These are phyloP conservation scores for Scomber scombrus DNA, from an alignment of 2,113 vertebrate species.

Conservation along the genomic window DNA sequence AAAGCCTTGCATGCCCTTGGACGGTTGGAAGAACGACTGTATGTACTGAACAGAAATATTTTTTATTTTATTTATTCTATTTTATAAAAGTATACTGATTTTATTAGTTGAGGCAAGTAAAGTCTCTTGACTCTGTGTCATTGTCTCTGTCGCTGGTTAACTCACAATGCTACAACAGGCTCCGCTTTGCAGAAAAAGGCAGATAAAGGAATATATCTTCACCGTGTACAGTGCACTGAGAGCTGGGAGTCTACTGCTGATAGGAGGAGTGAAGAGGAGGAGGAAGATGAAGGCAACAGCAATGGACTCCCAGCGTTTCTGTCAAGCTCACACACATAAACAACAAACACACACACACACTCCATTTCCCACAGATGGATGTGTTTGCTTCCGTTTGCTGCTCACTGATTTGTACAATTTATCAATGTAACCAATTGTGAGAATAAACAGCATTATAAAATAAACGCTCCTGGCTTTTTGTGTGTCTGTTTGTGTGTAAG, in stretches of 20 bases:
- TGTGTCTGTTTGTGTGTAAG: slow-evolving; percentile 9
- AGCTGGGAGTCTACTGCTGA: slow-evolving; percentile 58
- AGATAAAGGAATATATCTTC: slow-evolving; percentile 61
- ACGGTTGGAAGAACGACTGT: slow-evolving; percentile 80
- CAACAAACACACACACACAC: slow-evolving; percentile 55
- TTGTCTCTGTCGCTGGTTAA: slow-evolving; percentile 78
- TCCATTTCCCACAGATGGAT: slow-evolving; percentile 68
- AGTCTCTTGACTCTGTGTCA: slow-evolving; percentile 72
- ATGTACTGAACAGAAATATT: slow-evolving; percentile 90
- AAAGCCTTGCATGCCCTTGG: slow-evolving; percentile 89
- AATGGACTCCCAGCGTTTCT: slow-evolving; percentile 51
- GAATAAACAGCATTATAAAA: slow-evolving; percentile 91
- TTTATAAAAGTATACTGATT: slow-evolving; percentile 93
- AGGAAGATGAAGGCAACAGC: slow-evolving; percentile 16
- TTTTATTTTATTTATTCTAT: slow-evolving; percentile 99
- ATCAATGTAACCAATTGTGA: slow-evolving; percentile 93
- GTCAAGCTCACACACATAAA: slow-evolving; percentile 61
- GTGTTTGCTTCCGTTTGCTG: slow-evolving; percentile 84
- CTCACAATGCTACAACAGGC: slow-evolving; percentile 67
- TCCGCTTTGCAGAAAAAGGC: slow-evolving; percentile 62
- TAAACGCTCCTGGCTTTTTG: background rate
- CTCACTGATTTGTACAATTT: slow-evolving; percentile 89
- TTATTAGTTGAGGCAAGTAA: slow-evolving; percentile 79
- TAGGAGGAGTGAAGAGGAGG: background rate
- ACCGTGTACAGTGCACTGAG: slow-evolving; percentile 59